Percentiles rank a stretch among this genome's conserved stretches.
These are phyloP conservation scores for Lasiommata megera DNA, from an alignment of 2,888 invertebrate species.

Conservation along the genomic window DNA sequence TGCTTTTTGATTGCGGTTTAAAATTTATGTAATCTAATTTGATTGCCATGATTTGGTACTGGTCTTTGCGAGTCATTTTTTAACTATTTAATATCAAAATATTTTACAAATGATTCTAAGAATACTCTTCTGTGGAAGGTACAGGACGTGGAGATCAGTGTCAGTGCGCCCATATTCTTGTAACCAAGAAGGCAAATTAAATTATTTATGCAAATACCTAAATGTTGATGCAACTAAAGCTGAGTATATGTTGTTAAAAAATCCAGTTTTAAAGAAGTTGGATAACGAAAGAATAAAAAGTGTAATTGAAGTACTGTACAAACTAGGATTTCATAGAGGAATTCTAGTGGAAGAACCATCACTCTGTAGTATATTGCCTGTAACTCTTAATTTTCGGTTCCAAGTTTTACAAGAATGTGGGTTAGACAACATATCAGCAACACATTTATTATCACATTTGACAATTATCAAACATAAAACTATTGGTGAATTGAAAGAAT, in stretches of 20 bases:
- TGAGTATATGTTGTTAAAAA: constrained; percentile 54
- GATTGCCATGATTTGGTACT: too few species aligned
- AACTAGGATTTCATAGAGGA: constrained; percentile 53
- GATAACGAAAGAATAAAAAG: constrained; percentile 43
- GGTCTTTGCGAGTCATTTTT: too few species aligned
- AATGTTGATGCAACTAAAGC: constrained; percentile 53
- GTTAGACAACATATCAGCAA: constrained; percentile 45
- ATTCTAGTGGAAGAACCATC: constrained; percentile 52
- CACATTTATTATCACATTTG: constrained; percentile 52
- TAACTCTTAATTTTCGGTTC: constrained; percentile 60
- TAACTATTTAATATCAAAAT: too few species aligned
- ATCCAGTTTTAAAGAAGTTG: constrained; percentile 58
- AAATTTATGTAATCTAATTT: too few species aligned
- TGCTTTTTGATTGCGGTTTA: too few species aligned
- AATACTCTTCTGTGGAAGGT: constrained; percentile 23
- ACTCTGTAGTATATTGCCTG: constrained; percentile 59
- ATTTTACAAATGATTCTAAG: constrained; percentile 29
- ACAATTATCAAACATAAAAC: constrained; percentile 53
- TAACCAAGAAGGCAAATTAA: constrained; percentile 28
- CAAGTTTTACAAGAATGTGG: constrained; percentile 71
- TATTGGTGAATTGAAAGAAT: constrained; percentile 55
- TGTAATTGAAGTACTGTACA: constrained; percentile 48
- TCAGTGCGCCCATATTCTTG: constrained; percentile 15
- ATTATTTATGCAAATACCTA: constrained; percentile 52
- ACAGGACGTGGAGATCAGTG: constrained; percentile 18